Evolutionary conservation across 2,888 invertebrate species (phyloP), one percentile per base, ranked within the genome.

Genomic region (Ecliptopera silaceata): DNA sequence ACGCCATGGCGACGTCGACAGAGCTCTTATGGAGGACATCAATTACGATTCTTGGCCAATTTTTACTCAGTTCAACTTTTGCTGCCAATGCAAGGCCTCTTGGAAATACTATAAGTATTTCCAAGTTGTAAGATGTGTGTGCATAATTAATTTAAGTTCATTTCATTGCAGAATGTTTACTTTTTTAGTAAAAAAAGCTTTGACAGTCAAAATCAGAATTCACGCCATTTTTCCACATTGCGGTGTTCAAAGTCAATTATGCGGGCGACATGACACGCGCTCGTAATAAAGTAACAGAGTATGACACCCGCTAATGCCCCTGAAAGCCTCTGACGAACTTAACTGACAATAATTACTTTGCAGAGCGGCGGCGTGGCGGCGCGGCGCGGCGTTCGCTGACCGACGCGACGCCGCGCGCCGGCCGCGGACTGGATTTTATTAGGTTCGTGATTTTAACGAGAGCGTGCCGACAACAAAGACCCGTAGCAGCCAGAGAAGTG

Each of bases 241-340:
- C 13, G 13, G 34, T 47, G 42, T 15, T 44, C 38, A 29, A 42
- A 55, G 38, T 43, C 43, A 44, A 39, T 46, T 45, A 13, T 36
- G 32, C 36, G 15, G 4, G 15, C 6, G 17, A 39, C 29, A 48
- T 5, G 39, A 29, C 47, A 29, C 36, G 38, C 17, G 12, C 18
- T 29, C 29, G 38, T 29, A 38, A 26, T 38, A 46, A 36, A 34
- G 20, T 43, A 15, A 43, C 43, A 13, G 15, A 29, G 29, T 22
- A 26, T 47, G 47, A 39, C 48, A 31, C 32, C 32, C 12, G 36
- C 41, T 52, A 45, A 52, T 39, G 38, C 38, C 20, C 10, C 20
- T 52, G 39, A 52, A 45, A 39, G 52, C 52, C 38, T 52, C 10
- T 44, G 36, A 51, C 44, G 15, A 38, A 43, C 51, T 12, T 34